A percentile compares a stretch with the other conserved stretches of the same genome.
Conservation (phyloP, 2,797 vertebrate species). For the Hyperoplus lanceolatus region DNA sequence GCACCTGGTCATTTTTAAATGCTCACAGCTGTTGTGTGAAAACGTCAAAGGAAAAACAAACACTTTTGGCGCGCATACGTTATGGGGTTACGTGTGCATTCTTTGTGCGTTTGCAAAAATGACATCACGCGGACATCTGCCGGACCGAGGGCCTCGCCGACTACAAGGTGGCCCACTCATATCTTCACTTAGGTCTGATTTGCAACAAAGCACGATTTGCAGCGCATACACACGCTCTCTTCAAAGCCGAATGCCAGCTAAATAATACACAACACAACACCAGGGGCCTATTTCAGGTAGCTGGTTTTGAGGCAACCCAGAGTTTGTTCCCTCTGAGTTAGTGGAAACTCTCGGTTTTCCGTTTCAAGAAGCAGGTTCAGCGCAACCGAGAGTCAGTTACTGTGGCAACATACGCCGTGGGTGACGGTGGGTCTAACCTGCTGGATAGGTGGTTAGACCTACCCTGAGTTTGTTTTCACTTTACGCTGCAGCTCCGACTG, state of each 20-base stretch:
- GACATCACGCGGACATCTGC: constrained; percentile 45
- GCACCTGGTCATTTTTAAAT: constrained; percentile 64
- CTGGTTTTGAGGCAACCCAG: too few species aligned
- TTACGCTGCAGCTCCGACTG: too few species aligned
- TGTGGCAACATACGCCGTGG: too few species aligned
- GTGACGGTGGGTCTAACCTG: too few species aligned
- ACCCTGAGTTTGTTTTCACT: too few species aligned
- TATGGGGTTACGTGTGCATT: too few species aligned
- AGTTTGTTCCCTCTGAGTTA: too few species aligned
- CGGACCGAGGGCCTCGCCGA: constrained; percentile 23
- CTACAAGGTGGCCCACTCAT: constrained; percentile 37
- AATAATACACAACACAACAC: constrained; percentile 42
- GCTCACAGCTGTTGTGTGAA: constrained; percentile 65
- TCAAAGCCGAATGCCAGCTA: constrained; percentile 23
- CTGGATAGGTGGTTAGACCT: too few species aligned
- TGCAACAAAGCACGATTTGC: constrained; percentile 27
- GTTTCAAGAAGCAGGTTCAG: too few species aligned
- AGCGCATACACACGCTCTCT: background rate
- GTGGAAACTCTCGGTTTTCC: too few species aligned
- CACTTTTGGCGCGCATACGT: background rate
- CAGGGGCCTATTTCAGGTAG: too few species aligned
- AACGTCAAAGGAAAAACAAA: constrained; percentile 37
- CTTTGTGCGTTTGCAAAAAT: constrained; percentile 22
- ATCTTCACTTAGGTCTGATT: constrained; percentile 44
- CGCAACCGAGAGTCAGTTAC: too few species aligned